phyloP scores from a whole-genome alignment of 1,140 invertebrate species.

The Eupristina koningsbergeri region DNA sequence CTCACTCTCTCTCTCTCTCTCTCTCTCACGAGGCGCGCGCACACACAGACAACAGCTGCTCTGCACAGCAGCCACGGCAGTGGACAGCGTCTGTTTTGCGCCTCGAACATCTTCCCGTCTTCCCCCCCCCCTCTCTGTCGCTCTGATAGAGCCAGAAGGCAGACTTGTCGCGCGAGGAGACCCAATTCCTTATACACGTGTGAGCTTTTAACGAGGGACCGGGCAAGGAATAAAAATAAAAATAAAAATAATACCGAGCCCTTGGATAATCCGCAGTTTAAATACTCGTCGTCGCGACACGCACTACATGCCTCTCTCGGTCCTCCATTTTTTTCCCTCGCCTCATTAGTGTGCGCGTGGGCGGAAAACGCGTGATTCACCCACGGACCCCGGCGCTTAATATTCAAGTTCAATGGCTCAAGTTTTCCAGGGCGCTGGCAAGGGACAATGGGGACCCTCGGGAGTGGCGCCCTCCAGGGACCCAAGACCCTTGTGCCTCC shows the following conservation, averaged over 20 bases:
- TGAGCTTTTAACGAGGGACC: neutral
- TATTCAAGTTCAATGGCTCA: neutral
- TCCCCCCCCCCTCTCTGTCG: neutral
- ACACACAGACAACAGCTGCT: slow-evolving; percentile 35
- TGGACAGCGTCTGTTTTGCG: slow-evolving; percentile 35
- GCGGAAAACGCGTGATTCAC: neutral
- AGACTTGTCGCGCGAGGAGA: slow-evolving; percentile 19
- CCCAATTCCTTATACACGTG: neutral
- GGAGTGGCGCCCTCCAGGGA: too few relatives aligned
- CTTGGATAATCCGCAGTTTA: slow-evolving; percentile 9
- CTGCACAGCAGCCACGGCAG: slow-evolving; percentile 23
- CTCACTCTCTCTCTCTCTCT: neutral
- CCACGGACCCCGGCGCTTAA: neutral
- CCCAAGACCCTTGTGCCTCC: too few relatives aligned
- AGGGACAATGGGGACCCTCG: too few relatives aligned
- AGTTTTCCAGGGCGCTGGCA: neutral
- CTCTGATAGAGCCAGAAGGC: neutral
- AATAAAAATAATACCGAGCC: neutral
- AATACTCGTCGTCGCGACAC: slow-evolving; percentile 1
- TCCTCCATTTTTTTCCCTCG: neutral
- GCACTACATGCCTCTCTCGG: neutral
- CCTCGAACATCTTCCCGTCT: slow-evolving; percentile 7
- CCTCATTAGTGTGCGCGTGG: neutral
- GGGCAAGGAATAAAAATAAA: neutral
- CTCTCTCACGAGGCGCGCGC: neutral